Percentiles rank a stretch among this genome's conserved stretches.
Evolutionary conservation across 2,797 vertebrate genomes (phyloP).

Genomic region (Microcaecilia unicolor): DNA sequence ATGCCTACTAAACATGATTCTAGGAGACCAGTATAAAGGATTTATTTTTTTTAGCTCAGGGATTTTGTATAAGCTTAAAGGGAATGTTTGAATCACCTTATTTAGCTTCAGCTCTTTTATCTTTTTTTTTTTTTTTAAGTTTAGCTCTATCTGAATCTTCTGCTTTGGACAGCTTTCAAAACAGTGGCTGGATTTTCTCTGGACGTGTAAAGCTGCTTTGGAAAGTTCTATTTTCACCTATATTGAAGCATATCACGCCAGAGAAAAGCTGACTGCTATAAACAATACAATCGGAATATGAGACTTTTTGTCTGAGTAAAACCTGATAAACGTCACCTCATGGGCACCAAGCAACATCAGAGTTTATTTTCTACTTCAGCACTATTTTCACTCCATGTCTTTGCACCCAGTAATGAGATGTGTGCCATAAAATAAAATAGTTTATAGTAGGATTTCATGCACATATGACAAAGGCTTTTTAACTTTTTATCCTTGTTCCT

Average conservation of each 20-base stretch:
- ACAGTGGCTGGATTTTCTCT: slow-evolving; percentile 52
- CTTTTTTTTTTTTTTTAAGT: slow-evolving; percentile 29
- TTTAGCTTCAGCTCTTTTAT: slow-evolving; percentile 61
- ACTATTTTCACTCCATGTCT: slow-evolving; percentile 67
- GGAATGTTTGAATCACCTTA: slow-evolving; percentile 73
- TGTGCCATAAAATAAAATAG: slow-evolving; percentile 71
- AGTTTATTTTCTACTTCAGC: slow-evolving; percentile 67
- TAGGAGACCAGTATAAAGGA: slow-evolving; percentile 64
- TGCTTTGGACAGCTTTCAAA: slow-evolving; percentile 54
- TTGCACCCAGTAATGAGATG: slow-evolving; percentile 74
- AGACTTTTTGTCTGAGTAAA: slow-evolving; percentile 55
- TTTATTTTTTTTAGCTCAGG: slow-evolving; percentile 69
- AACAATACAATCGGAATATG: slow-evolving; percentile 54
- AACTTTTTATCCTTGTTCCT: slow-evolving; percentile 68
- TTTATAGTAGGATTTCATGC: slow-evolving; percentile 77
- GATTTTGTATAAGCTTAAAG: slow-evolving; percentile 73
- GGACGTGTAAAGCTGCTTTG: slow-evolving; percentile 61
- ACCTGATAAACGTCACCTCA: too few species aligned
- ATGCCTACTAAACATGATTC: slow-evolving; percentile 64
- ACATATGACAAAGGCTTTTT: slow-evolving; percentile 72
- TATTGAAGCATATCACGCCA: slow-evolving; percentile 62
- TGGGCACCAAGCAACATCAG: too few species aligned
- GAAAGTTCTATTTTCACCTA: slow-evolving; percentile 56
- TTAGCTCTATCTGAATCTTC: slow-evolving; percentile 54
- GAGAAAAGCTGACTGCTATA: slow-evolving; percentile 56